These are phyloP conservation scores for Tethea ocularis DNA, from an alignment of 2,888 invertebrate genomes.

Conservation along the genomic window DNA sequence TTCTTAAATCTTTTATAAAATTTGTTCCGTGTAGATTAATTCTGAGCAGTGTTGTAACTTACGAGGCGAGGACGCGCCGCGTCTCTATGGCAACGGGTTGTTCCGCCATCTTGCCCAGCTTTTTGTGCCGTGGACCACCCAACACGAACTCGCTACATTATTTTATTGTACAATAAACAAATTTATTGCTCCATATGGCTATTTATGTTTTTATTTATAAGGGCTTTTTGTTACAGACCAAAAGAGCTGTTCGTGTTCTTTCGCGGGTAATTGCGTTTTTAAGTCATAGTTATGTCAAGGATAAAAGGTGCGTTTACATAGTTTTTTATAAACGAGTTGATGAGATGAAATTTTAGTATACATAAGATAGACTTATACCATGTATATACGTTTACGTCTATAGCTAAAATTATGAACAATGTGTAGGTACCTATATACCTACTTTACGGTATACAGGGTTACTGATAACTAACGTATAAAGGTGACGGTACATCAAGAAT, in stretches of 20 bases:
- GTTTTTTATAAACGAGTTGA: background rate
- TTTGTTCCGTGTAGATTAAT: background rate
- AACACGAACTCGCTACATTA: conserved; percentile 76
- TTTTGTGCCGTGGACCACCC: conserved; percentile 79
- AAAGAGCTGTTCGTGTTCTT: conserved; percentile 64
- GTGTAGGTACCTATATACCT: no score
- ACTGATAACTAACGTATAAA: no score
- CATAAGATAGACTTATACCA: no score
- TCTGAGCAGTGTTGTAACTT: background rate
- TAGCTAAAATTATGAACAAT: no score
- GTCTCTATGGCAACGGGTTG: conserved; percentile 62
- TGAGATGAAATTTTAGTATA: no score
- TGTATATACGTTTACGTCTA: no score
- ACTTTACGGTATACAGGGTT: no score
- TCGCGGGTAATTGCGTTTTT: conserved; percentile 57
- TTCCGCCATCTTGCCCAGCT: conserved; percentile 64
- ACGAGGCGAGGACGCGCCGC: conserved; percentile 38
- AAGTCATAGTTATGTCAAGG: conserved; percentile 29
- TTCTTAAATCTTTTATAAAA: background rate
- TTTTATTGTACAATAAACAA: conserved; percentile 83
- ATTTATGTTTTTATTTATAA: conserved; percentile 82
- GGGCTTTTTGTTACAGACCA: conserved; percentile 68
- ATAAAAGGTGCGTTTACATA: conserved; percentile 9
- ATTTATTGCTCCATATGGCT: conserved; percentile 82
- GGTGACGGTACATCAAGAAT: no score